Percentiles rank a stretch among this genome's conserved stretches.
Conservation (phyloP, 2,888 invertebrate species). For the Thecophora atra region DNA sequence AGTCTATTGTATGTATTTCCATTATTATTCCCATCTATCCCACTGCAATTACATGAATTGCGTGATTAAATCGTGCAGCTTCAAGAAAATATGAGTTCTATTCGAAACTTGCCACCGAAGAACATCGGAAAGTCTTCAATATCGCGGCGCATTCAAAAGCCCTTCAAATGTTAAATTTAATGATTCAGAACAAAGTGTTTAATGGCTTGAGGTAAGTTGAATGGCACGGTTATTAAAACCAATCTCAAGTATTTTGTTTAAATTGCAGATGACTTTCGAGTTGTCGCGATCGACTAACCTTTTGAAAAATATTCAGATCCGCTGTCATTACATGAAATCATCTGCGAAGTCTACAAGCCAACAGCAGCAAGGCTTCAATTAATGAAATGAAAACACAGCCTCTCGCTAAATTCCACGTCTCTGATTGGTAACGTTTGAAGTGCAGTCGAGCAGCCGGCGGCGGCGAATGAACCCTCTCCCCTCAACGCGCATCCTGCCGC, state of each 20-base stretch:
- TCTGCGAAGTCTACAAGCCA: neutral
- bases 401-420: neutral
- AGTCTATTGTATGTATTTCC: no score
- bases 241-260: constrained; percentile 8
- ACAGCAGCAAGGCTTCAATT: neutral
- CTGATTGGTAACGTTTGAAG: neutral
- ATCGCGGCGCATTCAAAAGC: no score
- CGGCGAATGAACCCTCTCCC: no score
- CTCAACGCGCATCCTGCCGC: no score
- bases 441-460: neutral
- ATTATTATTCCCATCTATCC: no score
- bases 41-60: no score
- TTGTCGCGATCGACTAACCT: constrained; percentile 9
- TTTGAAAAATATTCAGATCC: constrained; percentile 3
- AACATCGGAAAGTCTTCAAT: no score
- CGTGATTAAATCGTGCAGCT: no score
- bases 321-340: constrained; percentile 2
- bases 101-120: no score
- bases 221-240: neutral
- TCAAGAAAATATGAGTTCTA: no score
- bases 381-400: neutral
- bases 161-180: constrained; percentile 16
- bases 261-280: neutral
- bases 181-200: neutral
- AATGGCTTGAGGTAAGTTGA: no score